Evolutionary conservation across 2,113 vertebrate genomes (phyloP), one percentile per base, ranked within the genome.

Genomic region (Mola mola): DNA sequence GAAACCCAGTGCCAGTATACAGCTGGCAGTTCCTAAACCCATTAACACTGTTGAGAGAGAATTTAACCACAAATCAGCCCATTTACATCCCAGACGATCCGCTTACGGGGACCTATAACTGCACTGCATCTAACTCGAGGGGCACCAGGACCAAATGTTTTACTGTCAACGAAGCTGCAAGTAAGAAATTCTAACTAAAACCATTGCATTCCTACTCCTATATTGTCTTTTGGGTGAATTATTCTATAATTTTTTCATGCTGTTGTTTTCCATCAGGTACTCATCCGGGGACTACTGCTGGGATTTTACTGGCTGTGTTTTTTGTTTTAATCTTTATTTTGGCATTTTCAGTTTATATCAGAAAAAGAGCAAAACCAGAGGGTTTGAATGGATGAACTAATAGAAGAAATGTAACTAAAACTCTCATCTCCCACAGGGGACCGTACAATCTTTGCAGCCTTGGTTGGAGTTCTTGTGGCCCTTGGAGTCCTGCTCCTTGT

Each of bases 1-100:
- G 84, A 72, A 91, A 90, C 21, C 90, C 91, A 2, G 0, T 3
- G 2, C 85, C 90, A 2, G 0, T 0, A 0, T 93, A 90, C 61
- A 40, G 1, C 0, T 92, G 91, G 90, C 0, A 22, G 2, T 34
- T 57, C 2, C 33, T 75, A 16, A 2, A 51, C 1, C 0, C 17
- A 2, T 4, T 13, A 6, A 11, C 24, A 40, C 8, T 37, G 25
- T 19, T 7, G 8, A 4, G 1, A 1, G 25, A 1, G 17, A 15
- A 13, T 8, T 9, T 44, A 13, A 20, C 9, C 2, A 6, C 3
- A 12, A 48, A 12, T 16, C 15, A n/a, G 10, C 9, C 75, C 0
- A 17, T 69, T 51, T 6, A 90, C 4, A 4, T 1, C 15, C 40
- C 13, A 1, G 19, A 43, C 3, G 19, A 11, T 4, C 1, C 60